Conservation (phyloP, 2,888 invertebrate species). For the Petrolisthes manimaculis region DNA sequence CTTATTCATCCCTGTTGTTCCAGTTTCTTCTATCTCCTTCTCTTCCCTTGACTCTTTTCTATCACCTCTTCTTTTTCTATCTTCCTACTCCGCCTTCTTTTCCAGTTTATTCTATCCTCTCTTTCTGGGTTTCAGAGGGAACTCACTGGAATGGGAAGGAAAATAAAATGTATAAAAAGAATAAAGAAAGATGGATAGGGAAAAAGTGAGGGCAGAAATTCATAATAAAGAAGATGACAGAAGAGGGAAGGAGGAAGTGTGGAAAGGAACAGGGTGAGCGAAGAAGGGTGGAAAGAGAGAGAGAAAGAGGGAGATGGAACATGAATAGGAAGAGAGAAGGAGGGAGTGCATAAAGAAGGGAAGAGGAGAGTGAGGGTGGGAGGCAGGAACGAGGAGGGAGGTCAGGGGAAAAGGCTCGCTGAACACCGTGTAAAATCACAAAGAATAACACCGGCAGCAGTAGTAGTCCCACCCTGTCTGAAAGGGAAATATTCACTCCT, state of each 20-base stretch:
- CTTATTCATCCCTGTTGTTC: too few species aligned
- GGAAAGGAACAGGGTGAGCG: not conserved
- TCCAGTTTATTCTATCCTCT: too few species aligned
- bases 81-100: too few species aligned
- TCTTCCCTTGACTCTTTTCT: too few species aligned
- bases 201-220: not conserved
- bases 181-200: too few species aligned
- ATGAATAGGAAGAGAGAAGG: not conserved
- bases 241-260: not conserved
- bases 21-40: too few species aligned
- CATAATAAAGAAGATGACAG: not conserved
- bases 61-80: too few species aligned
- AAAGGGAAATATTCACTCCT: constrained; percentile 54
- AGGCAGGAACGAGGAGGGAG: not conserved
- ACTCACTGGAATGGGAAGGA: too few species aligned
- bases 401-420: not conserved
- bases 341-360: not conserved
- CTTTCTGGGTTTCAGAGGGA: too few species aligned
- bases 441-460: constrained; percentile 47
- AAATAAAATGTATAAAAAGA: too few species aligned
- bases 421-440: constrained; percentile 54
- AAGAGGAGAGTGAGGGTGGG: not conserved
- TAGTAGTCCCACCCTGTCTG: constrained; percentile 29
- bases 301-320: not conserved
- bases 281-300: not conserved